Evolutionary conservation across 2,797 vertebrate genomes (phyloP).

Genomic region (Sparidentex hasta): DNA sequence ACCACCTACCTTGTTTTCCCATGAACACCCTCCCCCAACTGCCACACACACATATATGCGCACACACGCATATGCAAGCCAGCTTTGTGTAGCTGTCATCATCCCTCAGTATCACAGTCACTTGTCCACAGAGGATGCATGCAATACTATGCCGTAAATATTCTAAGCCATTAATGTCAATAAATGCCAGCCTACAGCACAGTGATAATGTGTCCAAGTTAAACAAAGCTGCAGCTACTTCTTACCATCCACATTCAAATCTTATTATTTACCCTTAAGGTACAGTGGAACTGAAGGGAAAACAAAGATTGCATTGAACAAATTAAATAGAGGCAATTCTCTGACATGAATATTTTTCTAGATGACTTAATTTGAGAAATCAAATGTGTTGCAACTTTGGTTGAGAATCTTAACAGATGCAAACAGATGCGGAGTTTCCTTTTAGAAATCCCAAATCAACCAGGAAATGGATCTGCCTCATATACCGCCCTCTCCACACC

Average conservation of each 20-base stretch:
- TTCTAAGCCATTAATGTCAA: constrained; percentile 30
- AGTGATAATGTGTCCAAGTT: background rate
- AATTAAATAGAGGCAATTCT: background rate
- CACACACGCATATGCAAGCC: background rate
- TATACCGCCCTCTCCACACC: too few species aligned
- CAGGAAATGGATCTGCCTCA: too few species aligned
- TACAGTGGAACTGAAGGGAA: background rate
- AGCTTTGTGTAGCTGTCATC: constrained; percentile 34
- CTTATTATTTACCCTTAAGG: background rate
- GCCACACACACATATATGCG: background rate
- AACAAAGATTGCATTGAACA: too few species aligned
- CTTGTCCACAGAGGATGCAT: constrained; percentile 1
- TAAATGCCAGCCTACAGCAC: background rate
- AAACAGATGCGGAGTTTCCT: too few species aligned
- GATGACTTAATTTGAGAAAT: background rate
- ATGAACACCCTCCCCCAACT: constrained; percentile 16
- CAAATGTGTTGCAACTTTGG: too few species aligned
- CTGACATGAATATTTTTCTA: background rate
- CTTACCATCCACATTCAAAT: background rate
- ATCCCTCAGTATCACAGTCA: constrained; percentile 25
- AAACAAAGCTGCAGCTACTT: background rate
- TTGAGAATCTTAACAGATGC: too few species aligned
- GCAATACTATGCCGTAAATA: constrained; percentile 13
- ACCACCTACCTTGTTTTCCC: constrained; percentile 10
- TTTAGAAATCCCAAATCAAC: too few species aligned